phyloP scores from a whole-genome alignment of 2,797 vertebrate genomes.

The Aselliscus stoliczkanus region DNA sequence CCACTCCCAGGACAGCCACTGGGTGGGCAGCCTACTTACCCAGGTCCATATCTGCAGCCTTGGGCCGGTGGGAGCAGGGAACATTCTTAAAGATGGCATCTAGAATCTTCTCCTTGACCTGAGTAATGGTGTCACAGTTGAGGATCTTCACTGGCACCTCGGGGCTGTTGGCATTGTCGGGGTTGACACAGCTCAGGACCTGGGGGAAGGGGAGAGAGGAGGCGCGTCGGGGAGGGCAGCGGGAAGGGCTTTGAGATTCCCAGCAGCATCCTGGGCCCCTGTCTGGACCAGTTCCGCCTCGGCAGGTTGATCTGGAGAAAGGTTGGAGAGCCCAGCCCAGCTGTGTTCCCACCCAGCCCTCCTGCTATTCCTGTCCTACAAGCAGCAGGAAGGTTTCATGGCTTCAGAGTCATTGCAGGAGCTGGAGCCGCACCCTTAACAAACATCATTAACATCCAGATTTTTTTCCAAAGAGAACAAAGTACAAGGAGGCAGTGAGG shows the following conservation, averaged over 20 bases:
- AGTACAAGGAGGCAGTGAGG: neutral
- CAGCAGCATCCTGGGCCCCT: neutral
- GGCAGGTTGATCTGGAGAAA: neutral
- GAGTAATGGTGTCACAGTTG: conserved; percentile 97
- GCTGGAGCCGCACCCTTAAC: neutral
- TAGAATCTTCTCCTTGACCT: conserved; percentile 98
- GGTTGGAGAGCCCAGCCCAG: neutral
- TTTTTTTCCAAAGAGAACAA: neutral
- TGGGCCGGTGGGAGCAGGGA: conserved; percentile 94
- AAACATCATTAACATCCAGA: neutral
- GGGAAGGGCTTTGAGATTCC: neutral
- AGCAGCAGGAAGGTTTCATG: fast-evolving
- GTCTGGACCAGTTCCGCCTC: too few species aligned
- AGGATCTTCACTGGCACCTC: conserved; percentile 97
- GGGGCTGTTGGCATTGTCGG: conserved; percentile 93
- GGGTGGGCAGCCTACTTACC: conserved; percentile 81
- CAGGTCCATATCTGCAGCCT: conserved; percentile 97
- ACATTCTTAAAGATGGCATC: conserved; percentile 99
- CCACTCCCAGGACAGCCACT: fast-evolving
- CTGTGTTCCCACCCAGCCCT: neutral
- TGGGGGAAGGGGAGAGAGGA: conserved; percentile 60
- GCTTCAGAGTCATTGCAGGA: neutral
- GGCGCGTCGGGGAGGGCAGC: fast-evolving
- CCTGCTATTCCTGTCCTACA: neutral
- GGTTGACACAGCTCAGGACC: conserved; percentile 97